phyloP scores from a whole-genome alignment of 1,140 invertebrate genomes.

The Papilio glaucus region DNA sequence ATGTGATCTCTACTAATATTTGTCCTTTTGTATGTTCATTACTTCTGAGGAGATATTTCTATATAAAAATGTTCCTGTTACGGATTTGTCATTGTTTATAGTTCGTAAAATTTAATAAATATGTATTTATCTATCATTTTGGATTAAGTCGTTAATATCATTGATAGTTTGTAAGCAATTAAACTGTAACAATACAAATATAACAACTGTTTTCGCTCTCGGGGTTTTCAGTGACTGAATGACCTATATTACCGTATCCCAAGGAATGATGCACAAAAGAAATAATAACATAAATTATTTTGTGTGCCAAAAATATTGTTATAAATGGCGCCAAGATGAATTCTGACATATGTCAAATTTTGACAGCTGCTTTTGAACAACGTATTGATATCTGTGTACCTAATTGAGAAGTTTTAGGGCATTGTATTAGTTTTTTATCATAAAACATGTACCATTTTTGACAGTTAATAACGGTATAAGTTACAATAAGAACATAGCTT shows the following conservation, averaged over 20 bases:
- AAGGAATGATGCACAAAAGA: neutral
- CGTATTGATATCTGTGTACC: neutral
- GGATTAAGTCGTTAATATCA: conserved; percentile 45
- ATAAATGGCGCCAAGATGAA: neutral
- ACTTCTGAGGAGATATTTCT: neutral
- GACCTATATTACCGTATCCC: neutral
- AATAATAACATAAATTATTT: neutral
- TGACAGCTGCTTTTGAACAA: neutral
- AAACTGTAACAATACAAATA: conserved; percentile 13
- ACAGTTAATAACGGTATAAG: neutral
- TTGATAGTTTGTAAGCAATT: conserved; percentile 40
- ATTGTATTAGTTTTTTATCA: neutral
- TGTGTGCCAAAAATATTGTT: neutral
- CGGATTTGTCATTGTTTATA: conserved; percentile 63
- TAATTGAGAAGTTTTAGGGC: neutral
- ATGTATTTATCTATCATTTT: conserved; percentile 44
- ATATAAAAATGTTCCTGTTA: conserved; percentile 63
- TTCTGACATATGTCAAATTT: neutral
- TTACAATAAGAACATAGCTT: neutral
- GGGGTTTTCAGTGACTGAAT: neutral
- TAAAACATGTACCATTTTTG: neutral
- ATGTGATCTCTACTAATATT: neutral
- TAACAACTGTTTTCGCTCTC: neutral
- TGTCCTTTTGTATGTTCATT: neutral
- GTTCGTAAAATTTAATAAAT: conserved; percentile 33